Evolutionary conservation across 1,140 invertebrate species (phyloP), one percentile per base, ranked within the genome.

Genomic region (Doryteuthis pealeii): DNA sequence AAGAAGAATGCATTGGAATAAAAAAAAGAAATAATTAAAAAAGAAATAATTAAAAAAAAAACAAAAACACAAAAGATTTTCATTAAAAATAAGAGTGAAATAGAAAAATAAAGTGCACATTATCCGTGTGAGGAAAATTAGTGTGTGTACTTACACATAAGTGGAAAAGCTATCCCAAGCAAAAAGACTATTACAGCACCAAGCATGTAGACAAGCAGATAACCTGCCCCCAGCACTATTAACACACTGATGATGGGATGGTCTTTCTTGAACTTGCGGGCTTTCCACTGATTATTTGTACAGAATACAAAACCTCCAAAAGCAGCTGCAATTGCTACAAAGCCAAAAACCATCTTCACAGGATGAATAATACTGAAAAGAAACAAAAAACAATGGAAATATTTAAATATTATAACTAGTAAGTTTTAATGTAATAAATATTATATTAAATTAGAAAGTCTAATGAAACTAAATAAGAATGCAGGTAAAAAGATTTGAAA

Each of bases 131-230:
- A 40, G 35, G 10, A 40, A 40, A n/a, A 10, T 10, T 40, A 40
- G n/a, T 5, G 35, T 40, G 3, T 10, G 73, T 67, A 88, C 87
- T 90, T 90, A 94, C 93, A 90, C 78, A 90, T 87, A 78, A 94
- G 86, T 73, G 94, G 93, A 43, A 95, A 87, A 32, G 94, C 87
- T 76, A 95, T 90, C 6, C 93, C 93, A 81, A 94, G 90, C 31
- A 93, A 85, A 77, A 94, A 93, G 2, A 94, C 90, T 12, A 95
- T 81, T 26, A 95, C 89, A 18, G 93, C 93, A 72, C 92, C 92
- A 10, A 94, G 85, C 83, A 93, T 89, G 77, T 93, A 92, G 28
- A 93, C 90, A 30, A 94, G 82, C 72, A 94, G 90, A 82, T 92
- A 92, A 18, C 90, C 90, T 12, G 80, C 78, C 15, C 82, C 80